Percentiles rank a stretch among this genome's conserved stretches.
Conservation (phyloP, 92 coral and sea anemone genomes). For the Galaxea fascicularis region DNA sequence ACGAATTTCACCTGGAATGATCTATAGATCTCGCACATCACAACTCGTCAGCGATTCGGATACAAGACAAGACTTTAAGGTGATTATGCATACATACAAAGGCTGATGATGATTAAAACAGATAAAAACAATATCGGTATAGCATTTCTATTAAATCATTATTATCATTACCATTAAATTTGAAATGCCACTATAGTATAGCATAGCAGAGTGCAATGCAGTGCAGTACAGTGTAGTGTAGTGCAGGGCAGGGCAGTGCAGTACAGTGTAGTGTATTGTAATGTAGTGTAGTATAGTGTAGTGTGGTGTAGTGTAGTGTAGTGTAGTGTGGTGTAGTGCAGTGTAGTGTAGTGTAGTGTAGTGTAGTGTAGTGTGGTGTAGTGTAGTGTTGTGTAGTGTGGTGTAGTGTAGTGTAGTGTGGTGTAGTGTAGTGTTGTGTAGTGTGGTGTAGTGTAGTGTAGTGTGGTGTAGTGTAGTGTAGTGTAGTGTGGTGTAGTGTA, state of each 20-base stretch:
- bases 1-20: not conserved
- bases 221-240: not conserved
- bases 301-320: not conserved
- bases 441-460: not conserved
- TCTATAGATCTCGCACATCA: not conserved
- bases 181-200: no score
- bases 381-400: not conserved
- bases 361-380: not conserved
- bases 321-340: no score
- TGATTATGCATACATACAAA: no score
- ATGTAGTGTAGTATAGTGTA: no score
- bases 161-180: no score
- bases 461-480: not conserved
- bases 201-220: not conserved
- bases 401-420: not conserved
- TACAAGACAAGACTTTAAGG: no score
- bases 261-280: not conserved
- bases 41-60: no score
- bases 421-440: no score
- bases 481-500: not conserved
- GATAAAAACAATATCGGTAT: no score
- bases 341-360: not conserved
- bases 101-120: no score
- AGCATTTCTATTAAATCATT: no score
- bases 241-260: no score